Evolutionary conservation across 2,888 invertebrate species (phyloP), one percentile per base, ranked within the genome.

Genomic region (Coleophora flavipennella): DNA sequence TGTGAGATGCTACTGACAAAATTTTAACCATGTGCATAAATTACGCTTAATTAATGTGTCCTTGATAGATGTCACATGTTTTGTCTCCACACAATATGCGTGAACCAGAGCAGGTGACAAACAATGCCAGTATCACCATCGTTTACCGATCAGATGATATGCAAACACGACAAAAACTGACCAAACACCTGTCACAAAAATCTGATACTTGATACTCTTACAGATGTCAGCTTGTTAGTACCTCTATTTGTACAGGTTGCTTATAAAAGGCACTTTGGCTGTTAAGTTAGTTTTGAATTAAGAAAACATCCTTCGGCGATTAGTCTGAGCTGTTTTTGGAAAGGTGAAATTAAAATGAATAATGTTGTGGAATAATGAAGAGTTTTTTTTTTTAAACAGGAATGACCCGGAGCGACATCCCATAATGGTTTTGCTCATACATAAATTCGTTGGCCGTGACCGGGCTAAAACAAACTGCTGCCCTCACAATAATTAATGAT

Each of bases 401-500:
- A 65, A 68, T 60, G 57, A 63, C 77, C 74, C 55, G 59, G 46
- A 69, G 81, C 74, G 76, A 76, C 76, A 68, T 67, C 67, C 72
- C 66, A 69, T 76, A 77, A 80, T 78, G 77, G 70, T 68, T 71
- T 61, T 44, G 70, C 71, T 71, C 69, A 71, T 74, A 79, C 70
- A 77, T 77, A 79, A 78, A 76, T 78, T 79, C 69, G 65, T 69
- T 59, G 58, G 57, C 72, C 74, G 65, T 75, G 77, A 78, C 74
- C 70, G 62, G 66, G 65, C 65, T 69, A 74, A 79, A 80, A 83
- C 79, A 83, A 79, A 83, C 77, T 74, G 73, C 66, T 62, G 60
- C 56, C 63, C 60, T 61, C 42, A 51, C 55, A 62, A 73, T 79
- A 80, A 81, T 80, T 80, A 79, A 81, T 78, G 79, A 75, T 69